A percentile compares a stretch with the other conserved stretches of the same genome.
Evolutionary conservation across 1,140 invertebrate genomes (phyloP).

Genomic region (Ooceraea biroi): DNA sequence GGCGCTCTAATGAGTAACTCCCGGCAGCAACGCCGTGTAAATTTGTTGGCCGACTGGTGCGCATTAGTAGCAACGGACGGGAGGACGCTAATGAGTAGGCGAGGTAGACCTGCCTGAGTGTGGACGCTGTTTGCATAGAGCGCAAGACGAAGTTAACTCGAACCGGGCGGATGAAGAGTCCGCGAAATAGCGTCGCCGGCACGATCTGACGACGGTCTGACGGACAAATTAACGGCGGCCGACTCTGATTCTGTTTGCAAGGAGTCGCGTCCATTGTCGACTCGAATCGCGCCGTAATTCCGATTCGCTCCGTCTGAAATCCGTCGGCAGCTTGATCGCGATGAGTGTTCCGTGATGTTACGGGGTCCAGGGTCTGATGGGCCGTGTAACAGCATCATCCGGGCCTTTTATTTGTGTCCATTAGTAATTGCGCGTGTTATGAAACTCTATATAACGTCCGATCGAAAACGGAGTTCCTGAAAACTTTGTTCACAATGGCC

Average conservation of each 20-base stretch:
- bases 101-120: constrained; percentile 40
- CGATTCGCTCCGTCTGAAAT: constrained; percentile 16
- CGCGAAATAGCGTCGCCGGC: constrained; percentile 27
- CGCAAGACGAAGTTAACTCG: constrained; percentile 59
- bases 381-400: neutral
- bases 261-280: constrained; percentile 47
- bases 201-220: neutral
- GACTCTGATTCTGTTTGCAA: constrained; percentile 54
- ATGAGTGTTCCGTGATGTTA: constrained; percentile 21
- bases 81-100: constrained; percentile 55
- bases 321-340: neutral
- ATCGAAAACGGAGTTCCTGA: constrained; percentile 29
- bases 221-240: constrained; percentile 41
- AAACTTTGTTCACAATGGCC: constrained; percentile 43
- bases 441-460: constrained; percentile 44
- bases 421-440: constrained; percentile 52
- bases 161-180: constrained; percentile 52
- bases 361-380: neutral
- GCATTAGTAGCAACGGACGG: constrained; percentile 60
- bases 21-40: constrained; percentile 45
- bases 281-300: constrained; percentile 36
- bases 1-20: constrained; percentile 49
- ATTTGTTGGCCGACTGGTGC: constrained; percentile 52
- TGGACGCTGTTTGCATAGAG: constrained; percentile 56
- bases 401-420: constrained; percentile 52